Conservation (phyloP, 2,888 invertebrate genomes). For the Agonopterix subpropinquella region DNA sequence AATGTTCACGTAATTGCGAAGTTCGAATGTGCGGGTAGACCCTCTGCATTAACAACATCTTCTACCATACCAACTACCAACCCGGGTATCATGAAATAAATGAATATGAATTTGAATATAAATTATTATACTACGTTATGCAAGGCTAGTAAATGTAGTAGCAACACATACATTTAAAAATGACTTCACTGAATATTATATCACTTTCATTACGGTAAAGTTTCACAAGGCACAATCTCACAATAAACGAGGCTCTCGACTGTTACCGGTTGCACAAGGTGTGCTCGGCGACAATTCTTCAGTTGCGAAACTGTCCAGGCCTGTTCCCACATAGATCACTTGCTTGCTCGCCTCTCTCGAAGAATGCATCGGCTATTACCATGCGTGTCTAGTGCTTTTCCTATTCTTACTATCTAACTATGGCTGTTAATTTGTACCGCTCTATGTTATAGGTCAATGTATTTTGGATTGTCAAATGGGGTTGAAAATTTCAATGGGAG, state of each 20-base stretch:
- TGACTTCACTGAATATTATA: neutral
- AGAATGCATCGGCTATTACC: slow-evolving; percentile 23
- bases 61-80: no score
- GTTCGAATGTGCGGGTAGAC: no score
- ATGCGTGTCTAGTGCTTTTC: slow-evolving; percentile 5
- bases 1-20: no score
- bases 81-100: no score
- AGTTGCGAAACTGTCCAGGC: slow-evolving; percentile 39
- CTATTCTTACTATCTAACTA: neutral
- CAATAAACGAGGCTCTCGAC: slow-evolving; percentile 26
- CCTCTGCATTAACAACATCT: no score
- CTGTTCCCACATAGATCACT: slow-evolving; percentile 48
- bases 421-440: no score
- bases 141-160: no score
- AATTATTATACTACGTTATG: no score
- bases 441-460: no score
- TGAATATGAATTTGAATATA: no score
- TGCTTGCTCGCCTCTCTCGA: slow-evolving; percentile 22
- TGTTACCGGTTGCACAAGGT: slow-evolving; percentile 43
- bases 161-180: neutral
- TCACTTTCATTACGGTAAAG: slow-evolving; percentile 9
- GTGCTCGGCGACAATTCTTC: slow-evolving; percentile 31
- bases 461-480: no score
- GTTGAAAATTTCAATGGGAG: no score
- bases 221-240: slow-evolving; percentile 28